Evolutionary conservation across 2,113 vertebrate genomes (phyloP).

Genomic region (Pogona vitticeps): DNA sequence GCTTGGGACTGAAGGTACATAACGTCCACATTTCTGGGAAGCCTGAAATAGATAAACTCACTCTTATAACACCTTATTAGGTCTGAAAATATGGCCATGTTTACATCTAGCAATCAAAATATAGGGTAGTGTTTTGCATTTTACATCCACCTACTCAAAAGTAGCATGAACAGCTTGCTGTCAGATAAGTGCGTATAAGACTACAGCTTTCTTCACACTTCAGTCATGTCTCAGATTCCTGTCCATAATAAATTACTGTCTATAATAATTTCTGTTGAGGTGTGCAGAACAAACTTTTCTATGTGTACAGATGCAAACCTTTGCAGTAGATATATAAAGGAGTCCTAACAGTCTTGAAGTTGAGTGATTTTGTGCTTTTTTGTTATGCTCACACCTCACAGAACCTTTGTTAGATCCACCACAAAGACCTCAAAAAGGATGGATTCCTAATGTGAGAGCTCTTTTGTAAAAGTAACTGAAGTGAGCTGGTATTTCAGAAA

Average conservation of each 20-base stretch:
- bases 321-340: neutral
- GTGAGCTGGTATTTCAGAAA: neutral
- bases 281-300: neutral
- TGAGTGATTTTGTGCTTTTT: neutral
- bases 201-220: too few species aligned
- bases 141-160: neutral
- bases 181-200: neutral
- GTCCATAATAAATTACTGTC: neutral
- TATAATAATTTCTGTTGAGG: neutral
- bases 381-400: neutral
- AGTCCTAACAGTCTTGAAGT: neutral
- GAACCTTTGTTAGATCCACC: constrained; percentile 6
- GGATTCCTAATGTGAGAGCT: neutral
- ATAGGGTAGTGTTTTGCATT: neutral
- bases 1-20: neutral
- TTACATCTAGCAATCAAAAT: neutral
- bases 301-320: neutral
- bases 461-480: neutral
- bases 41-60: neutral
- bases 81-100: neutral
- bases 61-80: neutral
- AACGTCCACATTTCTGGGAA: neutral
- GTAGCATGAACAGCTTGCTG: neutral
- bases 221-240: neutral
- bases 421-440: neutral